Evolutionary conservation across 2,888 invertebrate species (phyloP).

Genomic region (Apamea sordens): DNA sequence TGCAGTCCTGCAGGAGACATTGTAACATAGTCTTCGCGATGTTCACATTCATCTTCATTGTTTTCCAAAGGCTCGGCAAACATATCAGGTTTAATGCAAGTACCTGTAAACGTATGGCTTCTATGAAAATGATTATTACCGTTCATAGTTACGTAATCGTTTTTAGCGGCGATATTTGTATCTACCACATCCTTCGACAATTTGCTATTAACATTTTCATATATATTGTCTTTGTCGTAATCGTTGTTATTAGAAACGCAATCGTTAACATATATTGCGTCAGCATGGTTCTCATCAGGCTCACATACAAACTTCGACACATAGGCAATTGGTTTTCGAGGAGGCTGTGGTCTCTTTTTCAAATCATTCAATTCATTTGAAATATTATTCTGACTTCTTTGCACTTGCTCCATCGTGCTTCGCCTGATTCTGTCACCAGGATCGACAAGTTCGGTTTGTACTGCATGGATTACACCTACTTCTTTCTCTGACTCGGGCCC

Average conservation of each 20-base stretch:
- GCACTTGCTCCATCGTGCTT: constrained; percentile 46
- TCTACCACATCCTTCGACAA: constrained; percentile 76
- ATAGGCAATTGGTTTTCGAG: constrained; percentile 66
- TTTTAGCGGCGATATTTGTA: constrained; percentile 27
- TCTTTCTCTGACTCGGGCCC: constrained; percentile 52
- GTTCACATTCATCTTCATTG: constrained; percentile 19
- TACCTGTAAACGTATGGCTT: constrained; percentile 34
- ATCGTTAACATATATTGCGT: constrained; percentile 55
- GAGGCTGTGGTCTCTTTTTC: constrained; percentile 71
- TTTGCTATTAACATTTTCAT: constrained; percentile 65
- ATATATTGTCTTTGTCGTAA: constrained; percentile 43
- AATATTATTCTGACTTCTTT: constrained; percentile 5
- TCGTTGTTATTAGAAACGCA: constrained; percentile 11
- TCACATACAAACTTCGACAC: constrained; percentile 28
- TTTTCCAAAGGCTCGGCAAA: constrained; percentile 15
- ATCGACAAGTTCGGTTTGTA: constrained; percentile 19
- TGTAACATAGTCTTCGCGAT: constrained; percentile 48
- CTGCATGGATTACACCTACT: background rate
- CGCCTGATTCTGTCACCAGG: constrained; percentile 37
- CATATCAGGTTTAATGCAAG: constrained; percentile 21
- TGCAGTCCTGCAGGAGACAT: constrained; percentile 36
- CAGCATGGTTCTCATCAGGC: constrained; percentile 34
- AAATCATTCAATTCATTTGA: constrained; percentile 37
- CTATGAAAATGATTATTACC: constrained; percentile 32
- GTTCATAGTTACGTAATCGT: constrained; percentile 48